Conservation (phyloP, 2,113 vertebrate genomes). For the Leptosomus discolor region DNA sequence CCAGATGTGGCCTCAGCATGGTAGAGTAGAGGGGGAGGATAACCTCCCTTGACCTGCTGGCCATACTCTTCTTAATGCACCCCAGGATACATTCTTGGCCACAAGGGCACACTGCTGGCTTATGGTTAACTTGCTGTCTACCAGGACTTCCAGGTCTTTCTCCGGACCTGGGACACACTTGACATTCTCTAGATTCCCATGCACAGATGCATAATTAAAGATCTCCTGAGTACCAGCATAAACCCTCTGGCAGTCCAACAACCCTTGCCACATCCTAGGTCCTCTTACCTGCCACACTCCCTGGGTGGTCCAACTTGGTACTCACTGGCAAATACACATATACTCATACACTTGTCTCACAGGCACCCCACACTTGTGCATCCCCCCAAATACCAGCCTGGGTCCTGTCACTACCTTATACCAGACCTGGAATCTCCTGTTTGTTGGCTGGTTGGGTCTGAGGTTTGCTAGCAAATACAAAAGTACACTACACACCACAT, state of each 20-base stretch:
- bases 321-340: rapidly evolving
- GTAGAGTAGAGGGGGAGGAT: too few relatives aligned
- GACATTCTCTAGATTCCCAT: neutral
- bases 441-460: neutral
- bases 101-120: too few relatives aligned
- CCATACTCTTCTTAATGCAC: too few relatives aligned
- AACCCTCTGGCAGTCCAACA: neutral
- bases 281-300: neutral
- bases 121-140: too few relatives aligned
- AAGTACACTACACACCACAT: rapidly evolving
- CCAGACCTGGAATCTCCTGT: neutral
- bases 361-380: rapidly evolving
- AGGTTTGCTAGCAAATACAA: neutral
- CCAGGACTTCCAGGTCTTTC: too few relatives aligned
- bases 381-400: neutral
- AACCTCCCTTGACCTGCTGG: too few relatives aligned
- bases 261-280: neutral
- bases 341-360: neutral
- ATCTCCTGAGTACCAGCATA: neutral
- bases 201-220: neutral
- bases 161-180: too few relatives aligned
- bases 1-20: too few relatives aligned
- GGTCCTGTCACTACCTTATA: too few relatives aligned
- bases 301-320: neutral
- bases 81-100: too few relatives aligned